phyloP scores from a whole-genome alignment of 64 coral and sea anemone species.

The Trachythela sp. region DNA sequence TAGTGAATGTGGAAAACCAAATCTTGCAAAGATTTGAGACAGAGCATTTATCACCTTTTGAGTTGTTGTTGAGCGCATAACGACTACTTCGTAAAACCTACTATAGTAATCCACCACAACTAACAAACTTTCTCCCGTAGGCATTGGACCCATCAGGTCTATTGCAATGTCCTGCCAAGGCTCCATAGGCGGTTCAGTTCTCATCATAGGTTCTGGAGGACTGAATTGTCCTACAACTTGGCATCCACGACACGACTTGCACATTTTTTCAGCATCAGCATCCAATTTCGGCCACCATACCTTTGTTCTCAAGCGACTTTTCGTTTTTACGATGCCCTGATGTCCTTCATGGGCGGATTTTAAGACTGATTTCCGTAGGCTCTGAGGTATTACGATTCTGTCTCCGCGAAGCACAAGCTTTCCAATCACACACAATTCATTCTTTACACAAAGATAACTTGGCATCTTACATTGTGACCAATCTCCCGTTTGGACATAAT shows the following conservation, averaged over 20 bases:
- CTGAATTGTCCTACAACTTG: not conserved
- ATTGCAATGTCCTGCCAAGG: too few species aligned
- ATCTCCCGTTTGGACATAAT: conserved; percentile 18
- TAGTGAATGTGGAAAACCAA: too few species aligned
- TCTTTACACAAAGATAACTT: conserved; percentile 40
- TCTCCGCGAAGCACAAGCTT: conserved; percentile 19
- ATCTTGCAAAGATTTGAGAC: too few species aligned
- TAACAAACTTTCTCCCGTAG: too few species aligned
- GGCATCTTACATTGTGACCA: conserved; percentile 55
- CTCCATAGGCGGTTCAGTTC: not conserved
- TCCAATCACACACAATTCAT: conserved; percentile 50
- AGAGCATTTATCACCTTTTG: too few species aligned
- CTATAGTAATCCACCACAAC: too few species aligned
- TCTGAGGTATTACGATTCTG: not conserved
- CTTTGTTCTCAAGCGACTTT: not conserved
- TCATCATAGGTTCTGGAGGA: not conserved
- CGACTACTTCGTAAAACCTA: too few species aligned
- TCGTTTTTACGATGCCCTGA: not conserved
- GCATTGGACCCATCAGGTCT: too few species aligned
- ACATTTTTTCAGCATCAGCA: not conserved
- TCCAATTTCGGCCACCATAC: not conserved
- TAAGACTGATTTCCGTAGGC: not conserved
- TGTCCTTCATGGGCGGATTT: not conserved
- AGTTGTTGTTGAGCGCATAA: too few species aligned
- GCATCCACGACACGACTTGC: not conserved